Conservation (phyloP, 2,797 vertebrate genomes). For the Eutrigla gurnardus region DNA sequence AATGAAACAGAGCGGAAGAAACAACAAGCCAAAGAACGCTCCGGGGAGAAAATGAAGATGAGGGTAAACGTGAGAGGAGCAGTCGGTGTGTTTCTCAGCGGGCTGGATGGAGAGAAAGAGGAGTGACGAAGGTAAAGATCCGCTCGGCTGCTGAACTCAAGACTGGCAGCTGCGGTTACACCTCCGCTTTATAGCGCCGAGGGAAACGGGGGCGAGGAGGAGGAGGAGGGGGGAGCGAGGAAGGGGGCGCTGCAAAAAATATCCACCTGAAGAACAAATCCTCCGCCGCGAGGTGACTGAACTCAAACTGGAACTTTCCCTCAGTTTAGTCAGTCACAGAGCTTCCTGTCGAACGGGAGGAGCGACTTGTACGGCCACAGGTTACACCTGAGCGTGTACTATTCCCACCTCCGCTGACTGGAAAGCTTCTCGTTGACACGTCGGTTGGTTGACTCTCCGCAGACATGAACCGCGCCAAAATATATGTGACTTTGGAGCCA, state of each 20-base stretch:
- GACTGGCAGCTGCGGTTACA: constrained; percentile 40
- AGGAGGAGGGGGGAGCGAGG: background rate
- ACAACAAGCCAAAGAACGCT: background rate
- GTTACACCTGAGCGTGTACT: too few species aligned
- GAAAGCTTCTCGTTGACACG: too few species aligned
- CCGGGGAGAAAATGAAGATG: accelerated
- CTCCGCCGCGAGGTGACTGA: background rate
- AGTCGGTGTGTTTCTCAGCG: background rate
- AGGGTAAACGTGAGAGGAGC: background rate
- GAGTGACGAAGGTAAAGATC: background rate
- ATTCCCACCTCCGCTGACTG: background rate
- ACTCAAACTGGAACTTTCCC: constrained; percentile 15
- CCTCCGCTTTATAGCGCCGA: constrained; percentile 46
- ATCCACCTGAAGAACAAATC: constrained; percentile 32
- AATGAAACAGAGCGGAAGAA: background rate
- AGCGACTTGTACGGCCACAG: too few species aligned
- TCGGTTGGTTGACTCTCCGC: too few species aligned
- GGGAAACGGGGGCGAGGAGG: too few species aligned
- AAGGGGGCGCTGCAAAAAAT: constrained; percentile 32
- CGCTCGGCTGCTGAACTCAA: constrained; percentile 52
- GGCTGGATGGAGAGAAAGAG: background rate
- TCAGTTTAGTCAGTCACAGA: background rate
- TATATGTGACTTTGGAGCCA: too few species aligned
- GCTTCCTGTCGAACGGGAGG: background rate
- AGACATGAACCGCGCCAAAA: too few species aligned